Conservation (phyloP, 1,140 invertebrate species). For the Ceratosolen fusciceps region DNA sequence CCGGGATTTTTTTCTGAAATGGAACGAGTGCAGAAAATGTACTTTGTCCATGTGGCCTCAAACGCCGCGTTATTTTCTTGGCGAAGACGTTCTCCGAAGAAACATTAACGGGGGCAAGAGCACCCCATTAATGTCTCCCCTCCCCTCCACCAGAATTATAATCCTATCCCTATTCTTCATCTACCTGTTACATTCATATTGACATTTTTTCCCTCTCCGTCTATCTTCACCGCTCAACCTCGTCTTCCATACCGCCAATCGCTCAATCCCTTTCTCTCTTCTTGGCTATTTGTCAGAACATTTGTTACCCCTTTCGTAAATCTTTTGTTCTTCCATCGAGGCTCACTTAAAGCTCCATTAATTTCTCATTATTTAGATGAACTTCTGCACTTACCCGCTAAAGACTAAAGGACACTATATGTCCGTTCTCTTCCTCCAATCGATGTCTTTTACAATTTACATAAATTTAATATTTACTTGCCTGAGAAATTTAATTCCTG, state of each 20-base stretch:
- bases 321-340: slow-evolving; percentile 18
- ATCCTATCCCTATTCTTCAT: not conserved
- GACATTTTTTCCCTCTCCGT: not conserved
- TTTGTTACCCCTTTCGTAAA: slow-evolving; percentile 22
- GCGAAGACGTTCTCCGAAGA: too few species aligned
- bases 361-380: slow-evolving; percentile 28
- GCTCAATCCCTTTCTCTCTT: slow-evolving; percentile 29
- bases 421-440: too few species aligned
- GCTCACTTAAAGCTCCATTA: slow-evolving; percentile 13
- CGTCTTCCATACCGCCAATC: not conserved
- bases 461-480: not conserved
- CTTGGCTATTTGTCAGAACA: not conserved
- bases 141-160: too few species aligned
- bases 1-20: not conserved
- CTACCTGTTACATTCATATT: not conserved
- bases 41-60: not conserved
- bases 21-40: not conserved
- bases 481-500: too few species aligned
- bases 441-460: too few species aligned
- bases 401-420: too few species aligned
- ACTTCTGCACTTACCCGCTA: not conserved
- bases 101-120: too few species aligned
- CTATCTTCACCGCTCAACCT: not conserved
- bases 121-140: too few species aligned
- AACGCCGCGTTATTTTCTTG: not conserved